phyloP scores from a whole-genome alignment of 2,797 vertebrate species.

The Cynodonichthys magdalenae region DNA sequence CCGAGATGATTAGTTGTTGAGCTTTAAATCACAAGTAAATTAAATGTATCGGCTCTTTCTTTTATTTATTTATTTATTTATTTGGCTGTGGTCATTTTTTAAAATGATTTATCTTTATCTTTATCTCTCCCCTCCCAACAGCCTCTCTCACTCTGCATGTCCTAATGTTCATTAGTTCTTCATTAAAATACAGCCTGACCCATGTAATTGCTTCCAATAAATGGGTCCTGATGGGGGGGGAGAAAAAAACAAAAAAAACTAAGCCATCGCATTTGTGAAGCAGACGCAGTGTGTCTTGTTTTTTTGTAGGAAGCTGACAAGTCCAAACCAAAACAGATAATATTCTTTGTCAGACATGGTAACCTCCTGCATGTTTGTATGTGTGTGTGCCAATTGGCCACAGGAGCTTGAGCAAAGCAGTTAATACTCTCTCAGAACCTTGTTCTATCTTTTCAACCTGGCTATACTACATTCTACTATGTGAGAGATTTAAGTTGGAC shows the following conservation, averaged over 20 bases:
- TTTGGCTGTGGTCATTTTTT: slow-evolving; percentile 6
- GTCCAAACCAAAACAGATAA: slow-evolving; percentile 42
- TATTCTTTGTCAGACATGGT: slow-evolving; percentile 32
- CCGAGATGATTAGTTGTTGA: not conserved
- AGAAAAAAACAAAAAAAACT: no score
- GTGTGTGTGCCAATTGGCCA: slow-evolving; percentile 4
- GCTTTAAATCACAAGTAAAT: slow-evolving; percentile 11
- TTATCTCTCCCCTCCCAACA: not conserved
- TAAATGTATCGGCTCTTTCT: slow-evolving; percentile 24
- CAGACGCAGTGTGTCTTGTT: not conserved
- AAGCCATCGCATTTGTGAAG: slow-evolving; percentile 24
- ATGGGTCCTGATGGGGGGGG: slow-evolving; percentile 32
- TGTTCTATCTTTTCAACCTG: slow-evolving; percentile 23
- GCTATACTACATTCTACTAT: not conserved
- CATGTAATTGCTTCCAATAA: slow-evolving; percentile 57
- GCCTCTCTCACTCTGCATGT: slow-evolving; percentile 12
- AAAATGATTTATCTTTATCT: no score
- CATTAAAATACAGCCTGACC: slow-evolving; percentile 60
- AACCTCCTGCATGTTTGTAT: not conserved
- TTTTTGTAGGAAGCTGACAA: slow-evolving; percentile 3
- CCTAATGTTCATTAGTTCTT: slow-evolving; percentile 54
- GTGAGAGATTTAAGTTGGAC: slow-evolving; percentile 9
- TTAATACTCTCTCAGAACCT: slow-evolving; percentile 36
- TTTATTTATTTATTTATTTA: not conserved
- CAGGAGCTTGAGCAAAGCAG: slow-evolving; percentile 35